A percentile compares a stretch with the other conserved stretches of the same genome.
phyloP scores from a whole-genome alignment of 2,113 vertebrate species.

The Cottus gobio region DNA sequence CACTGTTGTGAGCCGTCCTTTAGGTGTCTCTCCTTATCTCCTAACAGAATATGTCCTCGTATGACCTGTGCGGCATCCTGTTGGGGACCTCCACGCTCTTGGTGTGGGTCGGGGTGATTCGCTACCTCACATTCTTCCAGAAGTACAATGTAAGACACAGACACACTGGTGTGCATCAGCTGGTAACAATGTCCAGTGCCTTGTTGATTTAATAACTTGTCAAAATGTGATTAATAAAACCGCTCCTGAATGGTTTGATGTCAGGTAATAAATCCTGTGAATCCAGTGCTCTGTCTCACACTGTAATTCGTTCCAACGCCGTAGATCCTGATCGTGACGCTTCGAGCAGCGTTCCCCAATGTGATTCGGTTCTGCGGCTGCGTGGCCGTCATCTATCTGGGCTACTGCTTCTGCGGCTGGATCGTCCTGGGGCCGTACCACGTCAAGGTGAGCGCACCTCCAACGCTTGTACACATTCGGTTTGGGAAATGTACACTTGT shows the following conservation, averaged over 20 bases:
- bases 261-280: neutral
- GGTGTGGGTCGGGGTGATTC: conserved; percentile 96
- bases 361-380: conserved; percentile 97
- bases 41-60: conserved; percentile 89
- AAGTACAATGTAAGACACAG: conserved; percentile 92
- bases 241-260: neutral
- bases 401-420: conserved; percentile 99
- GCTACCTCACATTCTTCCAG: conserved; percentile 96
- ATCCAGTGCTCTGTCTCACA: neutral
- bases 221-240: neutral
- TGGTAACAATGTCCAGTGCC: neutral
- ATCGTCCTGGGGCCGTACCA: conserved; percentile 96
- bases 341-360: conserved; percentile 91
- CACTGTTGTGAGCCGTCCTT: neutral
- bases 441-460: conserved; percentile 85
- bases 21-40: neutral
- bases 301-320: conserved; percentile 3
- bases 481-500: neutral
- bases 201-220: conserved; percentile 13
- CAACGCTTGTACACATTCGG: neutral
- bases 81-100: conserved; percentile 93
- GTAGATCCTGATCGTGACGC: conserved; percentile 93
- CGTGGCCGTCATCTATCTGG: conserved; percentile 94
- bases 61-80: conserved; percentile 93
- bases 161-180: neutral